Base-by-base conservation (phyloP, 2,888 invertebrate genomes). In the Zaprionus lineosus region DNA sequence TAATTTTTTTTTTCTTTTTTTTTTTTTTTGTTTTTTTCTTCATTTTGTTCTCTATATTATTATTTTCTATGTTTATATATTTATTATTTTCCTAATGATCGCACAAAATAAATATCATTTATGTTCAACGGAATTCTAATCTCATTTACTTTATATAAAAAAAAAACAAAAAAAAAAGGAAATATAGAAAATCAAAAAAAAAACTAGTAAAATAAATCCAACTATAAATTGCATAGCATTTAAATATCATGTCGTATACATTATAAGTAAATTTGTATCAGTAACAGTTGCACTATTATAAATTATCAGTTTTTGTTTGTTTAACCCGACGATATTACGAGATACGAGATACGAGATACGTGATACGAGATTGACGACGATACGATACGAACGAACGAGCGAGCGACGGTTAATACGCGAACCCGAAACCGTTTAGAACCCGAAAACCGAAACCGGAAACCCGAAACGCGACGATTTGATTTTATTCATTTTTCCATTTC, bases 361-460 rank as follows among this genome's bases (percentile, higher is more conserved):
- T 75, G 47, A 55, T 63, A 65, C n/a, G n/a, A n/a, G 61, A 60
- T 6, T 50, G 65, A 69, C 69, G 69, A 63, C 39, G 36, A 33
- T 51, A 57, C 57, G 65, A 69, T 58, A 52, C 61, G 72, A 78
- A 61, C 84, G 83, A 84, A 77, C 78, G 86, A 86, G 85, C 87
- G 87, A 87, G 77, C 87, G 88, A 84, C 87, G 88, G 84, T 65
- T n/a, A 65, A 63, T 63, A 86, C 87, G 87, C 87, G 88, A 79
- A 81, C 87, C 81, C 87, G 88, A 84, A 74, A 87, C 87, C 87
- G 88, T 86, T 72, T n/a, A n/a, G n/a, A n/a, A n/a, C n/a, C n/a
- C n/a, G n/a, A n/a, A n/a, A n/a, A n/a, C n/a, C n/a, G 73, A 55
- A 81, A 81, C 86, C 87, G 87, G 88, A 87, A 72, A 86, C 87